Conservation (phyloP, 1,140 invertebrate species). For the Diuraphis noxia region DNA sequence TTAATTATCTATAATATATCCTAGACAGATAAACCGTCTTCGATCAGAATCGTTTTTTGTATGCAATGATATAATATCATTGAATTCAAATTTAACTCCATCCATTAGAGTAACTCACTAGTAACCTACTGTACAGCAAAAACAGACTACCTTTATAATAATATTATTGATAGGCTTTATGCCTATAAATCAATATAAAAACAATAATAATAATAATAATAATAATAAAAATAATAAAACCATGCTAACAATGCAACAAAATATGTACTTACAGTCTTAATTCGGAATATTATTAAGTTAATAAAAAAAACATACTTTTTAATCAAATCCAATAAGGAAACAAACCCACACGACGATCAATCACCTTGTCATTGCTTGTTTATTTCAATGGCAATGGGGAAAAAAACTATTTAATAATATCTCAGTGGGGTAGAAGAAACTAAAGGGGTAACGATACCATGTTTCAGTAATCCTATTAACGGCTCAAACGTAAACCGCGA, state of each 20-base stretch:
- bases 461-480: slow-evolving; percentile 27
- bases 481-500: slow-evolving; percentile 20
- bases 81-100: no score
- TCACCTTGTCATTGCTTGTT: slow-evolving; percentile 27
- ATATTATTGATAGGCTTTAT: neutral
- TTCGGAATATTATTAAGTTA: slow-evolving; percentile 23
- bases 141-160: neutral
- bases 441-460: slow-evolving; percentile 25
- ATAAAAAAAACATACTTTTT: slow-evolving; percentile 8
- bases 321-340: slow-evolving; percentile 41
- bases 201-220: neutral
- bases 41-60: no score
- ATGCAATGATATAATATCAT: no score
- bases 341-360: slow-evolving; percentile 19
- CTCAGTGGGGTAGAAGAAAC: slow-evolving; percentile 27
- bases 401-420: slow-evolving; percentile 13
- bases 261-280: neutral
- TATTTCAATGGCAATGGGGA: neutral
- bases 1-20: no score
- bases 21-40: no score
- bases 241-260: neutral
- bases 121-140: no score
- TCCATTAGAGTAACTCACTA: no score
- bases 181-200: neutral
- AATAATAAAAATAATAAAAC: neutral